Evolutionary conservation across 2,113 vertebrate species (phyloP).

Genomic region (Sisor rabdophorus): DNA sequence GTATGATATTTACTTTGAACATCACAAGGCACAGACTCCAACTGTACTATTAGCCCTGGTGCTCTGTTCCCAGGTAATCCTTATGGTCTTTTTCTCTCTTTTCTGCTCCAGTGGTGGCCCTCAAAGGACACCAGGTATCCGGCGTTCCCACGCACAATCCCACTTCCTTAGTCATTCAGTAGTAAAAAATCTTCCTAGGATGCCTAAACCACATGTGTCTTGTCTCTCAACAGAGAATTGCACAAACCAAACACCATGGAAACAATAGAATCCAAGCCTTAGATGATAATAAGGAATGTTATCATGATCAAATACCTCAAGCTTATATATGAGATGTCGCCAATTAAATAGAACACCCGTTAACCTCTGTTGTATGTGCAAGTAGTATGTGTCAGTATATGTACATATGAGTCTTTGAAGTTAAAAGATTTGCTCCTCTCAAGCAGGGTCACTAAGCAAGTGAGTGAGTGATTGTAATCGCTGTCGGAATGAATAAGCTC

Average conservation of each 20-base stretch:
- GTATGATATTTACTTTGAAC: too few species aligned
- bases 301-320: background rate
- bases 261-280: background rate
- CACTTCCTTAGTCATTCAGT: constrained; percentile 21
- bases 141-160: constrained; percentile 64
- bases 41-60: too few species aligned
- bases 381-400: constrained; percentile 5
- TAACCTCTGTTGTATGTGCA: constrained; percentile 4
- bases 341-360: constrained; percentile 14
- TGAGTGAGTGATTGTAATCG: constrained; percentile 45
- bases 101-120: constrained; percentile 61
- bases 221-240: background rate
- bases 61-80: too few species aligned
- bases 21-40: too few species aligned
- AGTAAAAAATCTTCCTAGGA: constrained; percentile 11
- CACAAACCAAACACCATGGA: background rate
- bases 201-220: background rate
- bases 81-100: too few species aligned
- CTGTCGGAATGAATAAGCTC: constrained; percentile 14
- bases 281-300: background rate
- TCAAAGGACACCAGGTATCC: constrained; percentile 58
- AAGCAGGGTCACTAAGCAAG: constrained; percentile 20
- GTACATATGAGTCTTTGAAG: constrained; percentile 31
- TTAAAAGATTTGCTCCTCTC: constrained; percentile 25
- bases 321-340: background rate